Percentiles rank a stretch among this genome's conserved stretches.
Evolutionary conservation across 1,140 invertebrate species (phyloP).

Genomic region (Stratiolaelaps scimitus): DNA sequence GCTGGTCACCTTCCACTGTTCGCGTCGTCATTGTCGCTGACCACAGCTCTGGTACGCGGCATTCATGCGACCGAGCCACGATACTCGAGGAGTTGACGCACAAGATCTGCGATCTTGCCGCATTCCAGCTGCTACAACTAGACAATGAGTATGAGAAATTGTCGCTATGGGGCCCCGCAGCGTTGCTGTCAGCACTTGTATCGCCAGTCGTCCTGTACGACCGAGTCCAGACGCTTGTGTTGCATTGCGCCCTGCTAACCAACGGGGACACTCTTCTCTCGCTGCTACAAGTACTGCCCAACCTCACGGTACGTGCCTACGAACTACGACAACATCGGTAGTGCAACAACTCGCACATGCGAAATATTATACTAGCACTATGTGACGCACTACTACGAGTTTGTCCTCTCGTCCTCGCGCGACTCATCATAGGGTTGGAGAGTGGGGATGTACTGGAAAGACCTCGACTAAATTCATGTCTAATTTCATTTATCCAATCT

Average conservation of each 20-base stretch:
- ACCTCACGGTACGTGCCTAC: not conserved
- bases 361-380: no score
- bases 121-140: slow-evolving; percentile 10
- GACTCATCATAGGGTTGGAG: no score
- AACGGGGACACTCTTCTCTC: slow-evolving; percentile 1
- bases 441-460: no score
- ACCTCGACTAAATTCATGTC: no score
- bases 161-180: slow-evolving; percentile 13
- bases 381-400: no score
- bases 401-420: no score
- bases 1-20: no score
- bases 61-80: slow-evolving; percentile 13
- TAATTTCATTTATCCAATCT: no score
- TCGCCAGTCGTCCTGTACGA: slow-evolving; percentile 21
- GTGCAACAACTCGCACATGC: no score
- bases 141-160: slow-evolving; percentile 14
- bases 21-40: no score
- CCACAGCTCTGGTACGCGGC: slow-evolving; percentile 7
- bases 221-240: slow-evolving; percentile 16
- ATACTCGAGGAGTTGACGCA: slow-evolving; percentile 28
- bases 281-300: slow-evolving; percentile 19
- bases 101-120: slow-evolving; percentile 24
- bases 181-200: slow-evolving; percentile 1
- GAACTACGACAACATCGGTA: no score
- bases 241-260: slow-evolving; percentile 18